Percentiles rank a stretch among this genome's conserved stretches.
Conservation (phyloP, 2,797 vertebrate species). For the Chlorospingus semifuscus region DNA sequence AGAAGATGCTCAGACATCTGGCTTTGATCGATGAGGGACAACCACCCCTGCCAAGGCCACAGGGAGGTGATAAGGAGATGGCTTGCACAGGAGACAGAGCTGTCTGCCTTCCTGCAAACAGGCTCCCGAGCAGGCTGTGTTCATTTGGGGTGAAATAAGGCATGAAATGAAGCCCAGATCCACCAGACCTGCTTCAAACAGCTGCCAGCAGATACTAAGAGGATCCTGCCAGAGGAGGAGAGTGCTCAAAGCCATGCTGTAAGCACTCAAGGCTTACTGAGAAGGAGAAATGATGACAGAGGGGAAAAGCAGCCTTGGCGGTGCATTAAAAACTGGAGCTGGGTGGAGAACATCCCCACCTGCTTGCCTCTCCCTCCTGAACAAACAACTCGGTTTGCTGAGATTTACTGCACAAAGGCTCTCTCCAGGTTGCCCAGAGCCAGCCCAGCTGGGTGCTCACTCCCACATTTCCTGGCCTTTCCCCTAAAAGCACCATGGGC, state of each 20-base stretch:
- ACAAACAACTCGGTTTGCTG: neutral
- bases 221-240: neutral
- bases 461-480: neutral
- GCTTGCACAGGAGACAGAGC: rapidly evolving
- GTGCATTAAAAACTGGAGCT: neutral
- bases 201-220: neutral
- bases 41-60: neutral
- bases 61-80: neutral
- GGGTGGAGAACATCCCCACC: neutral
- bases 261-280: neutral
- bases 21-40: neutral
- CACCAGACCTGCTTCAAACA: neutral
- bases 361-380: neutral
- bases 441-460: rapidly evolving
- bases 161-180: neutral
- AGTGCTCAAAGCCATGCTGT: neutral
- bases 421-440: neutral
- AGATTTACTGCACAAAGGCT: neutral
- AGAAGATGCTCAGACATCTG: neutral
- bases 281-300: neutral
- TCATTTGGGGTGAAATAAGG: neutral
- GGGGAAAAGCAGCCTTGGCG: neutral
- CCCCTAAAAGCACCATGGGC: neutral
- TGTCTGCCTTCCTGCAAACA: neutral
- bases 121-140: neutral